Conservation (phyloP, 2,888 invertebrate species). For the Trimorus sp. region DNA sequence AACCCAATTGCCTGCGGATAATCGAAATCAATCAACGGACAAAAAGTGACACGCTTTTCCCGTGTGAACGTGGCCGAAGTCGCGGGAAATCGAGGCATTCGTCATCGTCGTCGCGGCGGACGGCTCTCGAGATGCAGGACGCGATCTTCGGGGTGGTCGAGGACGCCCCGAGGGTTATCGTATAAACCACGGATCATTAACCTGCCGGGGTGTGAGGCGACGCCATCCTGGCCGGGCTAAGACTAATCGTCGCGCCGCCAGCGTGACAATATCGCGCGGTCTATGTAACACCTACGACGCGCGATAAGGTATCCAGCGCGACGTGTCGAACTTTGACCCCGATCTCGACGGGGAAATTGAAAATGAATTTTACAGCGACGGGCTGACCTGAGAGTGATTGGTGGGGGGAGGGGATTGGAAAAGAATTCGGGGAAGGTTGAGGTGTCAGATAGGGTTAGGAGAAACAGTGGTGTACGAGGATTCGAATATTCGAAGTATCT, state of each 20-base stretch:
- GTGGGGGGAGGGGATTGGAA: background rate
- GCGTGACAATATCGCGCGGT: constrained; percentile 75
- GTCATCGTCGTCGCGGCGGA: constrained; percentile 50
- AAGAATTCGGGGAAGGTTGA: background rate
- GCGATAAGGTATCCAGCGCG: constrained; percentile 64
- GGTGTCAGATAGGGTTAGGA: too few relatives aligned
- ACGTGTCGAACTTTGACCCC: constrained; percentile 66
- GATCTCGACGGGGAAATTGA: constrained; percentile 41
- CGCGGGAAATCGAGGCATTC: constrained; percentile 47
- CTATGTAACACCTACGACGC: constrained; percentile 64
- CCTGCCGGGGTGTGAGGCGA: constrained; percentile 71
- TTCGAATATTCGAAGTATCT: too few relatives aligned
- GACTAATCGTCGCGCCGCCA: constrained; percentile 77
- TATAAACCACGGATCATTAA: constrained; percentile 81
- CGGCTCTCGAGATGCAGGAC: constrained; percentile 46
- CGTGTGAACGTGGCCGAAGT: constrained; percentile 22
- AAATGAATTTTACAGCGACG: constrained; percentile 59
- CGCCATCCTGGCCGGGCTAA: constrained; percentile 71
- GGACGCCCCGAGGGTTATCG: constrained; percentile 76
- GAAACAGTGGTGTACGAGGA: too few relatives aligned
- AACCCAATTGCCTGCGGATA: constrained; percentile 14
- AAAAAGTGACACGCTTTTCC: constrained; percentile 24
- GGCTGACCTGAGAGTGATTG: constrained; percentile 24
- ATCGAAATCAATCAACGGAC: constrained; percentile 23
- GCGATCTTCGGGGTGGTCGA: constrained; percentile 61